Evolutionary conservation across 1,140 invertebrate species (phyloP), one percentile per base, ranked within the genome.

Genomic region (Penaeus japonicus): DNA sequence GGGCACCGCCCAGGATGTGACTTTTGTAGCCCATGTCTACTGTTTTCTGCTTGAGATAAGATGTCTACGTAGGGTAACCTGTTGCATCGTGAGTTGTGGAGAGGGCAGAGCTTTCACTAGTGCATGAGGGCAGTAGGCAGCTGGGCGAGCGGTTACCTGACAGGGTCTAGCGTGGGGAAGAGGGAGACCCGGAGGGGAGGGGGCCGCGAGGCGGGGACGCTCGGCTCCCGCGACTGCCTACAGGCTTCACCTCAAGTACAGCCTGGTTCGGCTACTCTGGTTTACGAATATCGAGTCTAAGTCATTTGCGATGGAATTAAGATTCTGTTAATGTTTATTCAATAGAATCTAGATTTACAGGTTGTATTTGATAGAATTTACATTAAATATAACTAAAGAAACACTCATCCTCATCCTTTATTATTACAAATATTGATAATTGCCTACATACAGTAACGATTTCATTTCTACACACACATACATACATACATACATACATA

Each of bases 61-160:
- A 47, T 47, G 47, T 12, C 47, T 15, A 47, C 47, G 47, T 47
- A 47, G 47, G 10, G 47, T 47, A 84, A 84, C 83, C 83, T 84
- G 83, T 84, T 84, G 83, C 83, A 84, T 75, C 22, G 83, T 84
- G 39, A 24, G 27, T 39, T 53, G 65, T 30, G 65, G 81, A 83
- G 65, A 83, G 39, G 77, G 27, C 27, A 79, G 39, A 79, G 77
- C 77, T 79, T 79, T 79, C 77, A 79, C 77, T 79, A 27, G 77
- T 27, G 20, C 47, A 47, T 47, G 47, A 47, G 47, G 47, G 47
- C 47, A 47, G 47, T 47, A 47, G 32, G 30, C 18, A 39, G 75
- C n/a, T n/a, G 20, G 62, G 39, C 27, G 20, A 22, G 62, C 47
- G 83, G 70, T 62, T 62, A 73, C 32, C 65, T 54, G 83, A 84